Evolutionary conservation across 1,140 invertebrate genomes (phyloP).

Genomic region (Ostrea denselamellosa): DNA sequence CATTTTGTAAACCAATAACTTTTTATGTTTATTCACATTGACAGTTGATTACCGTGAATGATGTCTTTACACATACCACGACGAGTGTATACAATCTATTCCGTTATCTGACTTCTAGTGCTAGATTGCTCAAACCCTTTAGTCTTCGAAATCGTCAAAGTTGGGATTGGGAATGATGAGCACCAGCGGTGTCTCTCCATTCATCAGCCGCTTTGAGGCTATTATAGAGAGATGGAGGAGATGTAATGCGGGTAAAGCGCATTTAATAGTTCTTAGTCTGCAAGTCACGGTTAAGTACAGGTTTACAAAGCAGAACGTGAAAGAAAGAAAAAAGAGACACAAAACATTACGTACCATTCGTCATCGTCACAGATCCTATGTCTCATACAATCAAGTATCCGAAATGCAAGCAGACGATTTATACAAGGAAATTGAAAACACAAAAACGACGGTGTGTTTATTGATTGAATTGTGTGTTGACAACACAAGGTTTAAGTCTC

Average conservation of each 20-base stretch:
- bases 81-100: not conserved
- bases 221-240: not conserved
- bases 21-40: conserved; percentile 25
- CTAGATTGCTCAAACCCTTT: not conserved
- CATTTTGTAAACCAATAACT: not conserved
- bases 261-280: conserved; percentile 1
- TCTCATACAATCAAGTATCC: conserved; percentile 16
- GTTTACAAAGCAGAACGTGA: not conserved
- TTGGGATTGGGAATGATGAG: not conserved
- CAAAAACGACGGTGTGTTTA: conserved; percentile 30
- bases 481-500: conserved; percentile 24
- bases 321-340: not conserved
- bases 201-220: not conserved
- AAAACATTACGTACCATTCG: conserved; percentile 13
- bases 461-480: conserved; percentile 25
- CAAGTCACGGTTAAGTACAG: not conserved
- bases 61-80: conserved; percentile 23
- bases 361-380: not conserved
- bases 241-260: not conserved
- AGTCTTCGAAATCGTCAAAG: not conserved
- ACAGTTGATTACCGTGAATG: conserved; percentile 23
- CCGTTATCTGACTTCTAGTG: not conserved
- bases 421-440: conserved; percentile 22
- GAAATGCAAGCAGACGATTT: conserved; percentile 2
- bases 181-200: not conserved